phyloP scores from a whole-genome alignment of 2,888 invertebrate genomes.

The Autographa gamma region DNA sequence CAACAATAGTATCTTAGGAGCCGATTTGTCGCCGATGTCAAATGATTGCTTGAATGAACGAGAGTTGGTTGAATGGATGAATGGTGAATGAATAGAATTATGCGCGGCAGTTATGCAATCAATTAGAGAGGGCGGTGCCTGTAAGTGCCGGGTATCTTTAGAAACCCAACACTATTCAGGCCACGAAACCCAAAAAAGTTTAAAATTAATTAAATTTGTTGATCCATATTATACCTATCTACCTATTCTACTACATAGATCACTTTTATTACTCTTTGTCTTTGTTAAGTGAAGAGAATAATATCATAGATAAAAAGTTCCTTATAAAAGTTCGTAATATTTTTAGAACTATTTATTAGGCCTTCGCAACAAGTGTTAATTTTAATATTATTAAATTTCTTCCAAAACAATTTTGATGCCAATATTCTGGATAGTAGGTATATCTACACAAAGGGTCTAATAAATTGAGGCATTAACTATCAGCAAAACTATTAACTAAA shows the following conservation, averaged over 20 bases:
- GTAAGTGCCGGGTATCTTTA: constrained; percentile 58
- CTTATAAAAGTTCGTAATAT: constrained; percentile 23
- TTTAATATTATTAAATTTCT: too few species aligned
- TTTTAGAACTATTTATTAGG: too few species aligned
- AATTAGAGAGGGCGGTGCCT: constrained; percentile 82
- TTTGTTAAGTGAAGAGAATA: constrained; percentile 24
- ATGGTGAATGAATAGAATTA: constrained; percentile 60
- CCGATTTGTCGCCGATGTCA: constrained; percentile 85
- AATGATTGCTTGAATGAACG: constrained; percentile 73
- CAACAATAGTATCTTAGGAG: constrained; percentile 67
- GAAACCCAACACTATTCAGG: constrained; percentile 63
- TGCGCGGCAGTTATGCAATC: constrained; percentile 84
- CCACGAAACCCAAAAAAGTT: constrained; percentile 60
- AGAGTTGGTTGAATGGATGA: constrained; percentile 66
- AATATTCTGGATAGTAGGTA: too few species aligned
- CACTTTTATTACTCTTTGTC: constrained; percentile 34
- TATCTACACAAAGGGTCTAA: neutral
- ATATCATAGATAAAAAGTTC: constrained; percentile 36
- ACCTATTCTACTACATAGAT: too few species aligned
- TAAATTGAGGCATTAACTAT: neutral
- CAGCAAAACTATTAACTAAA: neutral
- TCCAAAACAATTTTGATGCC: too few species aligned
- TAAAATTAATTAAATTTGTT: constrained; percentile 37
- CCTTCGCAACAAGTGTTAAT: too few species aligned
- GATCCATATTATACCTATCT: too few species aligned